phyloP scores from a whole-genome alignment of 1,140 invertebrate species.

The Scylla paramamosain region DNA sequence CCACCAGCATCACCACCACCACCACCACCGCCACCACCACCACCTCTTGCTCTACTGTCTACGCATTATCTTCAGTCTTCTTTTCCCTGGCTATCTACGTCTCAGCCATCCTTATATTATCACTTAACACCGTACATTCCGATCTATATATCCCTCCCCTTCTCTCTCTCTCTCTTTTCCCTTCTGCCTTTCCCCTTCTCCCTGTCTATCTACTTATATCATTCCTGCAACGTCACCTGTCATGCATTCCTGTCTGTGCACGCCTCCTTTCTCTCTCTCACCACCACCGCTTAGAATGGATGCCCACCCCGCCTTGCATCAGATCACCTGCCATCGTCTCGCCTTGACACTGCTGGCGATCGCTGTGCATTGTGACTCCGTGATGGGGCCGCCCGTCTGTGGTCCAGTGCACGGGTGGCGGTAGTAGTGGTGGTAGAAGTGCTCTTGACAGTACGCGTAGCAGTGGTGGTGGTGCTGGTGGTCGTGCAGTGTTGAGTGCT shows the following conservation, averaged over 20 bases:
- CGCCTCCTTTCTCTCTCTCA: background rate
- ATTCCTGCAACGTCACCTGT: too few species aligned
- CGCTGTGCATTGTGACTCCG: background rate
- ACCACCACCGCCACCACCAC: too few species aligned
- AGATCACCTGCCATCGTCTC: background rate
- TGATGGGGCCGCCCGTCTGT: too few species aligned
- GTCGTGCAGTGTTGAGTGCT: background rate
- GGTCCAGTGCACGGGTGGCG: background rate
- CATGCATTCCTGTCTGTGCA: background rate
- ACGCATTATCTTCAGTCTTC: too few species aligned
- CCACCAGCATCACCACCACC: too few species aligned
- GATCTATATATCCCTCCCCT: background rate
- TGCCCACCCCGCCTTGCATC: background rate
- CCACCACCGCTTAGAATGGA: background rate
- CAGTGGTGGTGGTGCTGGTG: background rate
- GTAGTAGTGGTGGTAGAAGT: background rate
- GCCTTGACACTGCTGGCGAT: background rate
- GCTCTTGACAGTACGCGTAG: background rate
- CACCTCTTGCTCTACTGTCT: too few species aligned
- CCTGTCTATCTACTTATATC: background rate
- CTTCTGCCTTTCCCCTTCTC: background rate
- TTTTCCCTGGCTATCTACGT: too few species aligned
- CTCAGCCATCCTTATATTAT: too few species aligned
- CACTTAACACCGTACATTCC: too few species aligned
- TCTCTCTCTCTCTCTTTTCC: slow-evolving; percentile 31